Conservation (phyloP, 2,888 invertebrate genomes). For the Nomada flava region DNA sequence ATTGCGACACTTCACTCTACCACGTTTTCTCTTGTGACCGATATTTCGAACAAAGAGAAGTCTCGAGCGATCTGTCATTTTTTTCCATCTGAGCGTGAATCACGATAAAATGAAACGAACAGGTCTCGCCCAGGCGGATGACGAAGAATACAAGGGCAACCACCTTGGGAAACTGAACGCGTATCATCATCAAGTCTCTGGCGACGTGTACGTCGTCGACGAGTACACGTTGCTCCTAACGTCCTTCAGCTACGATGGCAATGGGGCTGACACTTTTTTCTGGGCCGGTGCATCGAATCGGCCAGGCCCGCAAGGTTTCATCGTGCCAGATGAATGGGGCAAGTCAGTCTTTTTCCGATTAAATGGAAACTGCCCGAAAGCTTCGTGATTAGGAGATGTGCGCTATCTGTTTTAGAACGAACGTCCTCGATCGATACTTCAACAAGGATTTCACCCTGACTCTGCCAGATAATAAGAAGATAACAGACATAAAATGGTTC, state of each 20-base stretch:
- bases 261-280: slow-evolving; percentile 96
- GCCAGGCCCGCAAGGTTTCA: slow-evolving; percentile 96
- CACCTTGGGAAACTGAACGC: slow-evolving; percentile 94
- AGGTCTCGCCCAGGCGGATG: slow-evolving; percentile 86
- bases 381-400: neutral
- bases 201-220: slow-evolving; percentile 95
- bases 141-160: slow-evolving; percentile 92
- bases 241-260: slow-evolving; percentile 95
- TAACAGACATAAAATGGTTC: slow-evolving; percentile 95
- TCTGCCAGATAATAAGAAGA: slow-evolving; percentile 93
- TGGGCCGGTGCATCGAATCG: slow-evolving; percentile 96
- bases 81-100: neutral
- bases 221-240: slow-evolving; percentile 92
- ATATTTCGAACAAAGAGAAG: slow-evolving; percentile 25
- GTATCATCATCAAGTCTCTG: slow-evolving; percentile 96
- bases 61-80: neutral
- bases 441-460: slow-evolving; percentile 93
- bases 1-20: slow-evolving; percentile 7
- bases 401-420: slow-evolving; percentile 87
- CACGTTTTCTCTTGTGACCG: neutral
- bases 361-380: neutral
- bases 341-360: slow-evolving; percentile 86
- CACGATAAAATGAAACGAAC: slow-evolving; percentile 21
- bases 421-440: slow-evolving; percentile 93
- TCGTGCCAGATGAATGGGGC: slow-evolving; percentile 94